Percentiles rank a stretch among this genome's conserved stretches.
Conservation (phyloP, 2,113 vertebrate species). For the Natator depressus region DNA sequence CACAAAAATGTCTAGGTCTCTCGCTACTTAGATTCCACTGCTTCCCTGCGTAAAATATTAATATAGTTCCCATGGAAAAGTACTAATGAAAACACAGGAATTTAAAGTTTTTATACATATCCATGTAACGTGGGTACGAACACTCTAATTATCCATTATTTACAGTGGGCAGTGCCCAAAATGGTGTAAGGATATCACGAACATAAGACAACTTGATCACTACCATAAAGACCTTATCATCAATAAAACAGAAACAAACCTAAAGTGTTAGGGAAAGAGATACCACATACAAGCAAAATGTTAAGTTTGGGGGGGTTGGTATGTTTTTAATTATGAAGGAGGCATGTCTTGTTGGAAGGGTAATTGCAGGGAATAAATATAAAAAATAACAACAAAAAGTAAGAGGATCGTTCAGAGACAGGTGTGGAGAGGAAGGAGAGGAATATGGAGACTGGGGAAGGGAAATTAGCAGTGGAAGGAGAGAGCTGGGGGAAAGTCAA, state of each 20-base stretch:
- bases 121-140: not conserved
- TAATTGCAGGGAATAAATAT: not conserved
- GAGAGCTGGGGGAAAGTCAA: not conserved
- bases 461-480: not conserved
- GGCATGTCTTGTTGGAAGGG: not conserved
- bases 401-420: not conserved
- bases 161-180: not conserved
- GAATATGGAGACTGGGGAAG: not conserved
- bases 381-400: not conserved
- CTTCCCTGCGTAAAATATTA: not conserved
- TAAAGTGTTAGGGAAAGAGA: not conserved
- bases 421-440: not conserved
- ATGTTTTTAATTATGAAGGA: not conserved
- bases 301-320: not conserved
- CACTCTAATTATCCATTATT: not conserved
- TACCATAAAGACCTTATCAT: accelerated
- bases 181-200: accelerated
- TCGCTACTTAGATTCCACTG: not conserved
- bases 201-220: accelerated
- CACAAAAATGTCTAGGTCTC: not conserved
- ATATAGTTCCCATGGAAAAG: not conserved
- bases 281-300: not conserved
- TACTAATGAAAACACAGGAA: not conserved
- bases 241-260: not conserved
- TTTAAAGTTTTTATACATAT: too few species aligned